A percentile compares a stretch with the other conserved stretches of the same genome.
Evolutionary conservation across 2,797 vertebrate species (phyloP).

Genomic region (Cheracebus regulus): DNA sequence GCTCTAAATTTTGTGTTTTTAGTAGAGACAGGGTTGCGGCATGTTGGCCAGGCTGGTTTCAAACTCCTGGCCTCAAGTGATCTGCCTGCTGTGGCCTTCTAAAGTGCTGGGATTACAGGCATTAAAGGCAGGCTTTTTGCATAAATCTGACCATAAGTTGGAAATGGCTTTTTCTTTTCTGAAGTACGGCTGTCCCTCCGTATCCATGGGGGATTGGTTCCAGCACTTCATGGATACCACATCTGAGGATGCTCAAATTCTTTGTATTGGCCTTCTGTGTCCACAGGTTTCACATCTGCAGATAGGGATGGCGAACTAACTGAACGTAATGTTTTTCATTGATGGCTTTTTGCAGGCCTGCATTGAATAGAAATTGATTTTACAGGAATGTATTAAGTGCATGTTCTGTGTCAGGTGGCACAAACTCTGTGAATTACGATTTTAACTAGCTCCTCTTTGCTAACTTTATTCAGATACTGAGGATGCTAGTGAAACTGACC

Average conservation of each 20-base stretch:
- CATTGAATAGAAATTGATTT: neutral
- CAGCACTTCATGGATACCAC: neutral
- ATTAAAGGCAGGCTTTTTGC: neutral
- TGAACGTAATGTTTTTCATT: neutral
- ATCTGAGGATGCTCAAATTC: neutral
- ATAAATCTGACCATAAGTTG: neutral
- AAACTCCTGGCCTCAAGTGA: neutral
- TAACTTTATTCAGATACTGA: conserved; percentile 91
- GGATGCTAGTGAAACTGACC: conserved; percentile 98
- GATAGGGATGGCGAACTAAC: neutral
- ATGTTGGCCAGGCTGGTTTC: neutral
- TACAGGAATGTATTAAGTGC: neutral
- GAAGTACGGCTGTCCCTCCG: neutral
- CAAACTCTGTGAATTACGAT: neutral
- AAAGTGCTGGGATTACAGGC: neutral
- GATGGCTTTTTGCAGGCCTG: neutral
- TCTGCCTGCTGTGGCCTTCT: neutral
- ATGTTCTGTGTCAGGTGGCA: neutral
- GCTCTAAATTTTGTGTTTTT: neutral
- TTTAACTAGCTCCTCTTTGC: neutral
- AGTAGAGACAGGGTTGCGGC: neutral
- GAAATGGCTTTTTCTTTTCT: neutral
- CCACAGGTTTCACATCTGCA: neutral
- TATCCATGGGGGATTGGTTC: neutral
- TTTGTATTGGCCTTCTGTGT: neutral